Percentiles rank a stretch among this genome's conserved stretches.
These are phyloP conservation scores for Entelurus aequoreus DNA, from an alignment of 2,113 vertebrate species.

Conservation along the genomic window DNA sequence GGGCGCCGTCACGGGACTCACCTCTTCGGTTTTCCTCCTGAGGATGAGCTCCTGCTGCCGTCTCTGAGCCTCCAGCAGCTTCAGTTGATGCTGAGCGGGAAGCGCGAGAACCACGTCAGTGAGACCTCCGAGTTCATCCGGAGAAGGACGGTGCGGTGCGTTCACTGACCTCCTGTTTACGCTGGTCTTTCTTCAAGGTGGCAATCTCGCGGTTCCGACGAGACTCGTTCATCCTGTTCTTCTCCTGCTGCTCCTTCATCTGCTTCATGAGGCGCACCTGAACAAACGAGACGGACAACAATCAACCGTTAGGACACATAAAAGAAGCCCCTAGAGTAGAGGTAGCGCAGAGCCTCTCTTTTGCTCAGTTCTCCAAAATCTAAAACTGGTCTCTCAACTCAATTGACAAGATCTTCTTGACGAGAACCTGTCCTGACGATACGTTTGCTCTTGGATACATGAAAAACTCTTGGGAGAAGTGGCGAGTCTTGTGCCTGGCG, in stretches of 20 bases:
- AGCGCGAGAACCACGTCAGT: background rate
- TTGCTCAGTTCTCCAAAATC: no score
- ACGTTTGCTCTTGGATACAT: no score
- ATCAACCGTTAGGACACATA: background rate
- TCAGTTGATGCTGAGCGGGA: constrained; percentile 83
- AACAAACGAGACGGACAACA: background rate
- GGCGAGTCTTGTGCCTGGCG: no score
- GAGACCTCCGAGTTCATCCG: background rate
- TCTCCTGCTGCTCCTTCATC: constrained; percentile 99
- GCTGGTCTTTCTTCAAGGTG: constrained; percentile 93
- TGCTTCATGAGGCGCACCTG: constrained; percentile 98
- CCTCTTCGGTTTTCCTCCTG: constrained; percentile 94
- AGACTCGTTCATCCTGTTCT: constrained; percentile 87
- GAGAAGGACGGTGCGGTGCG: background rate
- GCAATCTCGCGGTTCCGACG: constrained; percentile 92
- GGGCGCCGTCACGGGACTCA: constrained; percentile 42
- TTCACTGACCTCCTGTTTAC: constrained; percentile 83
- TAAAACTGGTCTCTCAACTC: no score
- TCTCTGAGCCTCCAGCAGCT: constrained; percentile 91
- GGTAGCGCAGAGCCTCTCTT: no score
- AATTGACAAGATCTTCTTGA: no score
- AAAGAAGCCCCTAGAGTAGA: no score
- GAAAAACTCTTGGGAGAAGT: no score
- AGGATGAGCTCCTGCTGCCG: constrained; percentile 93
- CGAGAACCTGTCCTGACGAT: no score